A percentile compares a stretch with the other conserved stretches of the same genome.
Conservation (phyloP, 2,113 vertebrate genomes). For the Scatophagus argus region DNA sequence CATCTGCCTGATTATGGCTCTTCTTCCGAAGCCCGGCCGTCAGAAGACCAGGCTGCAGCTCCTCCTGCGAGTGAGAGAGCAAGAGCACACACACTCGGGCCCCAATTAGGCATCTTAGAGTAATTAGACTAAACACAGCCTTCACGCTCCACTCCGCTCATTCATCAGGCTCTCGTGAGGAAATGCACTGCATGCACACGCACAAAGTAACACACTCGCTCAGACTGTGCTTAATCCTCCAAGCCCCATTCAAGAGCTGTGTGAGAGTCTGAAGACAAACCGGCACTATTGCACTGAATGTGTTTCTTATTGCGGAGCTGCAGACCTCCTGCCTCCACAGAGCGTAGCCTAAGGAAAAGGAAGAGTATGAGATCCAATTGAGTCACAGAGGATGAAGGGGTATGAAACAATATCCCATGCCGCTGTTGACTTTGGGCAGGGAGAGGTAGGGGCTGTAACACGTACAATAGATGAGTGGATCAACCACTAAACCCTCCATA, state of each 20-base stretch:
- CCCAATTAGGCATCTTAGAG: slow-evolving; percentile 83
- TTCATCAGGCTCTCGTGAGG: slow-evolving; percentile 77
- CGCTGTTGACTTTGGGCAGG: slow-evolving; percentile 78
- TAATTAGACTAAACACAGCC: slow-evolving; percentile 83
- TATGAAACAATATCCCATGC: slow-evolving; percentile 80
- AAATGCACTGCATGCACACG: slow-evolving; percentile 68
- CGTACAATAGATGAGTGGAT: slow-evolving; percentile 67
- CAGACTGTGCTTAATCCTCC: slow-evolving; percentile 58
- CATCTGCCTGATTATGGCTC: slow-evolving; percentile 73
- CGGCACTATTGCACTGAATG: slow-evolving; percentile 56
- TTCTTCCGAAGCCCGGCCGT: slow-evolving; percentile 61
- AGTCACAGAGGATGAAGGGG: slow-evolving; percentile 80
- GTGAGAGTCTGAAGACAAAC: slow-evolving; percentile 50
- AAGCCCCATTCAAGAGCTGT: slow-evolving; percentile 37
- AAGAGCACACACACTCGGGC: slow-evolving; percentile 57
- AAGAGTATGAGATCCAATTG: slow-evolving; percentile 75
- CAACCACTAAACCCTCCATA: slow-evolving; percentile 65
- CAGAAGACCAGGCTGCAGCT: slow-evolving; percentile 59
- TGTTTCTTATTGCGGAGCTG: slow-evolving; percentile 62
- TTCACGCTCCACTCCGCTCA: slow-evolving; percentile 78
- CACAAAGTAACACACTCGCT: slow-evolving; percentile 40
- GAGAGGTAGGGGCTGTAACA: slow-evolving; percentile 63
- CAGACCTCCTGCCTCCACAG: slow-evolving; percentile 66
- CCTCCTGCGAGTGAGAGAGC: slow-evolving; percentile 36
- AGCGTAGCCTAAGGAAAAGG: slow-evolving; percentile 73